These are phyloP conservation scores for Pandion haliaetus DNA, from an alignment of 2,113 vertebrate genomes.

Conservation along the genomic window DNA sequence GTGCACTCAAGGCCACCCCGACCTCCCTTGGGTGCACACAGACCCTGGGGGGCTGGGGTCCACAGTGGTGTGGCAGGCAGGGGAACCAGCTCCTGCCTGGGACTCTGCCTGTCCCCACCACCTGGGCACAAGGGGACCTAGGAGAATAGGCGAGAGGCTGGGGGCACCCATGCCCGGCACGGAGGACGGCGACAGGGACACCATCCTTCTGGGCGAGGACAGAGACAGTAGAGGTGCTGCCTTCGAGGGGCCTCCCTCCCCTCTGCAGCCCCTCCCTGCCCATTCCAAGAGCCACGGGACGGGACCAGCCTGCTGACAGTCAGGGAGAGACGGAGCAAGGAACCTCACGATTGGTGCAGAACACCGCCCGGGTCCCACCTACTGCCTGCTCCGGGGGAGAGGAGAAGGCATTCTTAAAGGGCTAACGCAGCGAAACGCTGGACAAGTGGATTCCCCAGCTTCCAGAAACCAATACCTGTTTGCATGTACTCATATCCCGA, in stretches of 20 bases:
- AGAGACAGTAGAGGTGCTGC: fast-evolving
- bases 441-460: not conserved
- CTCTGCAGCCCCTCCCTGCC: not conserved
- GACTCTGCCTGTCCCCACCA: not conserved
- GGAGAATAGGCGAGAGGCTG: not conserved
- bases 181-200: fast-evolving
- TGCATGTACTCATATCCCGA: not conserved
- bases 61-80: not conserved
- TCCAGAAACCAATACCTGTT: not conserved
- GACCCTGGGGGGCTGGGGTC: not conserved
- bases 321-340: not conserved
- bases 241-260: not conserved
- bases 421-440: not conserved
- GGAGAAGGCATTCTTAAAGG: constrained; percentile 7
- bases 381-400: not conserved
- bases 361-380: not conserved
- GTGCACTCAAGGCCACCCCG: not conserved
- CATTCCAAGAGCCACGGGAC: not conserved
- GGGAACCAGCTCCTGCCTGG: not conserved
- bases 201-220: not conserved
- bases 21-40: not conserved
- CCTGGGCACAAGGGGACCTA: not conserved
- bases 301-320: not conserved
- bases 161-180: too few relatives aligned
- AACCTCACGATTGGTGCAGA: not conserved